Percentiles rank a stretch among this genome's conserved stretches.
Evolutionary conservation across 37 sponge, comb jelly and placozoan species (phyloP).

Genomic region (Ianthella basta): DNA sequence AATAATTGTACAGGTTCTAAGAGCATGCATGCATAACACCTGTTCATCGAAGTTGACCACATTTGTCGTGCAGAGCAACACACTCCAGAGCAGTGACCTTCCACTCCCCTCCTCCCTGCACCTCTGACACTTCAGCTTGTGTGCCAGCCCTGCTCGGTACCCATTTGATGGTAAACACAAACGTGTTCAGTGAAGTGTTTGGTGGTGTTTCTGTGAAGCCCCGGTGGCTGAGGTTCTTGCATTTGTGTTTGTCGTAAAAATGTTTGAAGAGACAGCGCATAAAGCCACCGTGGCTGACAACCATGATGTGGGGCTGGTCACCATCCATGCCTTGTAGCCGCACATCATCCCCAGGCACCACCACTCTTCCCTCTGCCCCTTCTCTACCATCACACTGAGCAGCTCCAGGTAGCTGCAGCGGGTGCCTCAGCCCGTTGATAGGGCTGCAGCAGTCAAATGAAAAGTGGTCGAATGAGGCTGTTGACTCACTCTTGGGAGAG

Average conservation of each 20-base stretch:
- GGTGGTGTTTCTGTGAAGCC: background rate
- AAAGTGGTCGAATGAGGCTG: background rate
- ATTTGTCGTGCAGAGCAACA: background rate
- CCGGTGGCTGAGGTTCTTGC: background rate
- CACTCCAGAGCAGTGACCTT: background rate
- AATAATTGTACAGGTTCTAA: too few species aligned
- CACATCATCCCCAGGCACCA: background rate
- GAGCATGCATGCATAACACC: too few species aligned
- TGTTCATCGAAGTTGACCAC: too few species aligned
- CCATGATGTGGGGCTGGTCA: slow-evolving; percentile 3
- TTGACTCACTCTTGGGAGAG: background rate
- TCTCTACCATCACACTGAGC: too few species aligned
- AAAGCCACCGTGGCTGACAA: slow-evolving; percentile 16
- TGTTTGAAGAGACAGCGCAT: slow-evolving; percentile 17
- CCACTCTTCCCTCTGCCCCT: too few species aligned
- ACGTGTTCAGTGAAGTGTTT: slow-evolving; percentile 14
- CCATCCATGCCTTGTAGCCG: background rate
- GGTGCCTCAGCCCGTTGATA: background rate
- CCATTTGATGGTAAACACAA: background rate
- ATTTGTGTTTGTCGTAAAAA: slow-evolving; percentile 14
- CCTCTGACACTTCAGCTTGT: background rate
- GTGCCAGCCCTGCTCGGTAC: background rate
- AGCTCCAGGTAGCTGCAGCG: background rate
- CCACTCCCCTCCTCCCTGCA: background rate
- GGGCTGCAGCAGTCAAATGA: background rate